phyloP scores from a whole-genome alignment of 2,888 invertebrate species.

The Lobophora halterata region DNA sequence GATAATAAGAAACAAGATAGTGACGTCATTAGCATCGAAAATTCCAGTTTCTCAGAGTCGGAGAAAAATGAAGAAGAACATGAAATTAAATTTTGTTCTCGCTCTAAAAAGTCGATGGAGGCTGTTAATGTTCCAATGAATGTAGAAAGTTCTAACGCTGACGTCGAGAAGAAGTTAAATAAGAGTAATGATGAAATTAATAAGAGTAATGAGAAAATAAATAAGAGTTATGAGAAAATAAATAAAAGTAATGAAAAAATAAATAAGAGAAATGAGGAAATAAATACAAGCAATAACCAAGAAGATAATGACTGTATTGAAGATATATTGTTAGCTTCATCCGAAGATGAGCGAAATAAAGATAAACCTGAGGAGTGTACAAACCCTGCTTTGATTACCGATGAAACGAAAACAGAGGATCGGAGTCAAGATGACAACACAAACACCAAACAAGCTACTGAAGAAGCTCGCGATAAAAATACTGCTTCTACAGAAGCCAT shows the following conservation, averaged over 20 bases:
- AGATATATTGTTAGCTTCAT: conserved; percentile 55
- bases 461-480: not conserved
- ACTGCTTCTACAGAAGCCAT: conserved; percentile 8
- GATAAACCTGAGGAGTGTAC: no score
- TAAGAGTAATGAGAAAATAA: conserved; percentile 49
- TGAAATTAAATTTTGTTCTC: conserved; percentile 10
- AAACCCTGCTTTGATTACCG: not conserved
- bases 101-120: conserved; percentile 10
- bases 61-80: conserved; percentile 38
- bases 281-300: conserved; percentile 37
- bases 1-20: conserved; percentile 38
- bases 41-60: conserved; percentile 68
- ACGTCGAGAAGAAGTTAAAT: conserved; percentile 25
- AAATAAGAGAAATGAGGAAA: no score
- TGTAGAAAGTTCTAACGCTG: conserved; percentile 30
- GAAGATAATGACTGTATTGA: conserved; percentile 45
- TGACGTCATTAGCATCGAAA: conserved; percentile 70
- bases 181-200: conserved; percentile 42
- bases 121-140: conserved; percentile 29
- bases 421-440: conserved; percentile 6
- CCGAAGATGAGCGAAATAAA: conserved; percentile 40
- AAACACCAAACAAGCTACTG: not conserved
- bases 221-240: no score
- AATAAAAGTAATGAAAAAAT: no score
- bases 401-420: conserved; percentile 1